Conservation (phyloP, 2,888 invertebrate genomes). For the Leucoptera coffeella region DNA sequence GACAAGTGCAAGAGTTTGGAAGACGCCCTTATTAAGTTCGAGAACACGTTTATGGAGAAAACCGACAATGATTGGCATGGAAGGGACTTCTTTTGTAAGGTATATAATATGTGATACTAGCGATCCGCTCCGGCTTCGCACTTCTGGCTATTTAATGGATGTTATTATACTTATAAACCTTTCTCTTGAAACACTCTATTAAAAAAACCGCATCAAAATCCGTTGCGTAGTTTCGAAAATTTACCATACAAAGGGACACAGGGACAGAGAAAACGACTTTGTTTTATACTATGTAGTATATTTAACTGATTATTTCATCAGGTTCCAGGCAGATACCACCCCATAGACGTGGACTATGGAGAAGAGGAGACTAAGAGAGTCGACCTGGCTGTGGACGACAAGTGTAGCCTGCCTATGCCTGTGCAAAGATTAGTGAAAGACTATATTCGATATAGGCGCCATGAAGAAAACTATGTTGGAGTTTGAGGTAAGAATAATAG, state of each 20-base stretch:
- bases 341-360: conserved; percentile 86
- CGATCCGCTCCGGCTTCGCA: too few relatives aligned
- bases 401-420: conserved; percentile 64
- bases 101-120: too few relatives aligned
- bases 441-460: conserved; percentile 83
- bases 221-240: too few relatives aligned
- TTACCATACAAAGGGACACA: too few relatives aligned
- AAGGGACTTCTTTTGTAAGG: conserved; percentile 61
- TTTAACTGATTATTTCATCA: too few relatives aligned
- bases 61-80: conserved; percentile 75
- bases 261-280: too few relatives aligned
- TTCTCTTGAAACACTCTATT: too few relatives aligned
- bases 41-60: conserved; percentile 64
- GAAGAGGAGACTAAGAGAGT: conserved; percentile 39
- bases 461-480: conserved; percentile 93
- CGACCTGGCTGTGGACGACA: conserved; percentile 33
- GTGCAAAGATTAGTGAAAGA: conserved; percentile 78
- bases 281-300: too few relatives aligned
- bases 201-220: too few relatives aligned
- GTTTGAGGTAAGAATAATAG: conserved; percentile 62
- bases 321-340: conserved; percentile 70
- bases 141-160: too few relatives aligned
- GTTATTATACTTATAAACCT: too few relatives aligned
- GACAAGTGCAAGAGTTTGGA: conserved; percentile 36
- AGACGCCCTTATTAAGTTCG: conserved; percentile 60